Evolutionary conservation across 2,113 vertebrate genomes (phyloP), one percentile per base, ranked within the genome.

Genomic region (Empidonax traillii): DNA sequence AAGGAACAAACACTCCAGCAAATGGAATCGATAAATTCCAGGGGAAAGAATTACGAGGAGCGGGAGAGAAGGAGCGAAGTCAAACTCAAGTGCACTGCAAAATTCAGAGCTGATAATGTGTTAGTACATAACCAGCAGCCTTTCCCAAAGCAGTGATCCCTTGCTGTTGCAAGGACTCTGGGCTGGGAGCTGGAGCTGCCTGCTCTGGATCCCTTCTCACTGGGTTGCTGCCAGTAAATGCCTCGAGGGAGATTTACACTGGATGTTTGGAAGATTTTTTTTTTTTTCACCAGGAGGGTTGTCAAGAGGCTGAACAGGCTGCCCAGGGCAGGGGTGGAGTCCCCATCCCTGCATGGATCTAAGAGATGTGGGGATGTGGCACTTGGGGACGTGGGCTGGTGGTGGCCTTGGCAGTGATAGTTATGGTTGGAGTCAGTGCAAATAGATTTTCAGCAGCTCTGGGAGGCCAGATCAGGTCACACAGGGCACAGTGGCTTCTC

Each of bases 21-120:
- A 97, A 97, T 94, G 90, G 67, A 97, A 98, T 97, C 94, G 73
- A 96, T 97, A 78, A 59, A 89, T 68, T 94, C 61, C 95, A 97
- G 68, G 55, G 72, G 82, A 96, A 78, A 78, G 71, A 81, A 91
- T 69, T 76, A 20, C 47, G 21, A 6, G 81, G 55, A 87, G 63
- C 4, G 30, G 52, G 3, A 31, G 91, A 89, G 41, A 37, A 39
- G 15, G 62, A 59, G 20, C 2, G 44, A 92, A 96, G 85, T 71
- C 85, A 78, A 83, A 92, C 88, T 88, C 85, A 62, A 85, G 82
- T 10, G 66, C 53, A 21, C 81, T 0, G 0, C 51, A 78, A 49
- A 53, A 80, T 83, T 65, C 95, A 21, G 41, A 62, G 94, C 86
- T 69, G 82, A 52, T 75, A 81, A 71, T 12, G 66, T 9, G 62